Base-by-base conservation (phyloP, 2,888 invertebrate genomes). In the Trissoscelio sp. region DNA sequence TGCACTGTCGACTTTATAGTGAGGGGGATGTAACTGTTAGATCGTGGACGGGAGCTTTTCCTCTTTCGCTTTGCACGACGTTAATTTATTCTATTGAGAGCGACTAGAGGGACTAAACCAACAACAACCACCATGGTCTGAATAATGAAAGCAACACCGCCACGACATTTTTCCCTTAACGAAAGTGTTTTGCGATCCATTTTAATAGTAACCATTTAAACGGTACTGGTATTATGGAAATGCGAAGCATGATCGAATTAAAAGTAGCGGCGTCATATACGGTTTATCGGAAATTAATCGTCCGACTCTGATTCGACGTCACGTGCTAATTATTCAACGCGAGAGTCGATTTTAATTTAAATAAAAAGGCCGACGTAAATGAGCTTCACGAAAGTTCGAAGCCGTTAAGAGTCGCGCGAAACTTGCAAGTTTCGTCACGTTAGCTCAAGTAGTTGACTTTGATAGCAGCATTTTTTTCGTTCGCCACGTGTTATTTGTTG, bases 31-130 rank as follows among this genome's bases (percentile, higher is more conserved):
- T 70, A 81, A 75, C 79, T 69, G 81, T 57, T 81, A 64, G 66
- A 72, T 72, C 58, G 62, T 74, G 44, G 73, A 79, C 53, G 39
- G n/a, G 51, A 66, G 74, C 79, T 70, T 66, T 67, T 51, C 73
- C 79, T 81, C 72, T 83, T 81, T 81, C 62, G 72, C 83, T 81
- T 83, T 83, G 69, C 73, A 55, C 79, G 73, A 73, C 69, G 79
- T 73, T 83, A 83, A 81, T 83, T 81, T 83, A 83, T 83, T 83
- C 83, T 77, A 81, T 83, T 83, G 79, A 83, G 72, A 75, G 70
- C 75, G 75, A 58, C 79, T 72, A 75, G 69, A 77, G 74, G 70
- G 72, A 75, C 72, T 81, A 69, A 79, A 73, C 83, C 67, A 83
- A 81, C 83, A 83, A 83, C 83, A 79, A 83, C 72, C 74, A 73